Base-by-base conservation (phyloP, 2,797 vertebrate genomes). In the Chloroceryle inda region DNA sequence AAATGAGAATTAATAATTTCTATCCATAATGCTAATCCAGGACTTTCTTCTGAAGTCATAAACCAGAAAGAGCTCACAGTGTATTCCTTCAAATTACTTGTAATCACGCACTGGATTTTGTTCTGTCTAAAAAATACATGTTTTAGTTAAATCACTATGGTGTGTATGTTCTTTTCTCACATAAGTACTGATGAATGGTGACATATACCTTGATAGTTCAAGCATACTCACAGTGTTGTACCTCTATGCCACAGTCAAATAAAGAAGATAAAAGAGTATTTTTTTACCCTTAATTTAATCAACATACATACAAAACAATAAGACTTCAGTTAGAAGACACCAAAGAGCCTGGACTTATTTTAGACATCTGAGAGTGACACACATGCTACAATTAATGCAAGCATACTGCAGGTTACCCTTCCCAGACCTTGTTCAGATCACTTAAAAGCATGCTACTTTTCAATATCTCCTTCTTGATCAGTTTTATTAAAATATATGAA, bases 1-100 rank as follows among this genome's bases (percentile, higher is more conserved):
- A 84, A 96, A 96, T 76, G 21, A 88, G 68, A 91, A 90, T 87
- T 85, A 69, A 82, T 93, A 66, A 87, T 93, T 96, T 94, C 86
- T 88, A 24, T 85, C 37, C 16, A 22, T 91, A 77, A 84, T 78
- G 33, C 31, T 74, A 59, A 47, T 21, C 26, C 26, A 80, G 49
- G 92, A 89, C 78, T 96, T 89, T 84, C 74, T 85, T 86, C 56
- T 83, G 35, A 62, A 85, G 56, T 23, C 11, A 71, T 5, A 14
- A 90, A 88, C 20, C 45, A 78, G 80, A 82, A 55, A 69, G 80
- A 75, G 7, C 17, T 53, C 29, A 33, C 29, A 64, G 61, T 42
- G 35, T 73, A 74, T 89, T 91, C 18, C 69, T 17, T 61, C 6
- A 49, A 69, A 19, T 81, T 72, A 52, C 26, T 69, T 44, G 14